phyloP scores from a whole-genome alignment of 2,888 invertebrate species.

The Chalcosyrphus nemorum region DNA sequence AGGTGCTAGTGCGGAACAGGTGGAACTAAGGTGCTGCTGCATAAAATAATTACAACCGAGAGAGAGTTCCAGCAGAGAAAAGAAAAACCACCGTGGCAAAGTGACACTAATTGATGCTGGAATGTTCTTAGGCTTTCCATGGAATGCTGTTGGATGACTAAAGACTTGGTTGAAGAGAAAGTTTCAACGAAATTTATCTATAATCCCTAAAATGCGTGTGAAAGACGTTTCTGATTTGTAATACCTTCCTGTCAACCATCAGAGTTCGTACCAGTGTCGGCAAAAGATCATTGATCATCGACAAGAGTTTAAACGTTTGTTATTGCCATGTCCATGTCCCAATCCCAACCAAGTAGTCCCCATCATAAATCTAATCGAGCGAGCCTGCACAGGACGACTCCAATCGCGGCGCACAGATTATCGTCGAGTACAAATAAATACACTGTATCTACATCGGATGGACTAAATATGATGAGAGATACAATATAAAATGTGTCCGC shows the following conservation, averaged over 20 bases:
- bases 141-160: background rate
- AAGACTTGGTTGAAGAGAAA: constrained; percentile 10
- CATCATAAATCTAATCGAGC: constrained; percentile 68
- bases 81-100: constrained; percentile 10
- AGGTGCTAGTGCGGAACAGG: constrained; percentile 61
- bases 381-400: background rate
- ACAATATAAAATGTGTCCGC: constrained; percentile 60
- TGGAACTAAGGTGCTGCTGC: constrained; percentile 42
- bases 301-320: constrained; percentile 69
- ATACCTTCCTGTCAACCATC: constrained; percentile 52
- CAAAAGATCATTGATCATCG: constrained; percentile 69
- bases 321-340: constrained; percentile 46
- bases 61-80: background rate
- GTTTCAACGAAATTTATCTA: background rate
- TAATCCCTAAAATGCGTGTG: too few relatives aligned
- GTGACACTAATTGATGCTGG: constrained; percentile 48
- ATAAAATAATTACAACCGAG: constrained; percentile 38
- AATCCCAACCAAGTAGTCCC: background rate
- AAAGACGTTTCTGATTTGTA: constrained; percentile 64
- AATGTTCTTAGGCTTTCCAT: constrained; percentile 23
- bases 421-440: constrained; percentile 34
- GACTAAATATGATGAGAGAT: constrained; percentile 67
- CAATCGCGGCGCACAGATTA: constrained; percentile 33
- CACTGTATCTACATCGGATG: constrained; percentile 46
- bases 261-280: constrained; percentile 50